Evolutionary conservation across 2,113 vertebrate genomes (phyloP).

Genomic region (Chascanopsetta lugubris): DNA sequence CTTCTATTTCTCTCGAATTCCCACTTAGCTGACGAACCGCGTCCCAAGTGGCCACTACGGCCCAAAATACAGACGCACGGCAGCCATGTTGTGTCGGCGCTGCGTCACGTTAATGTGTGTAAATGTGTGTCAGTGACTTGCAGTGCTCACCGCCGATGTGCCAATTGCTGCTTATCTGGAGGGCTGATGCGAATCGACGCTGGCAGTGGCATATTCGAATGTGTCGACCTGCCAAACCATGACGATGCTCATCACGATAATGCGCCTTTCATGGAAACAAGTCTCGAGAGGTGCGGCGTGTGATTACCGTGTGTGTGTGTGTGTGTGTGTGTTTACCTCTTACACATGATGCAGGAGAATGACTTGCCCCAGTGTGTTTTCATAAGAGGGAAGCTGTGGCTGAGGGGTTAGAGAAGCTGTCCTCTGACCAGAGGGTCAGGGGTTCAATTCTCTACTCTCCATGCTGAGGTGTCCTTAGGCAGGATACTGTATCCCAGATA

Average conservation of each 20-base stretch:
- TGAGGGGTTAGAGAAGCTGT: too few species aligned
- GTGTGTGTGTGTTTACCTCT: not conserved
- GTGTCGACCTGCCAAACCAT: not conserved
- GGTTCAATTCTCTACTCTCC: too few species aligned
- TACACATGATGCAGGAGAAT: not conserved
- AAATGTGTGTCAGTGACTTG: constrained; percentile 1
- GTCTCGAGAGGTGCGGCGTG: not conserved
- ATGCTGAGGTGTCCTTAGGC: too few species aligned
- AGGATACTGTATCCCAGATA: too few species aligned
- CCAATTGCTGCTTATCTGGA: not conserved
- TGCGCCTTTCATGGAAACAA: not conserved
- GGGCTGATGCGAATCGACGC: not conserved
- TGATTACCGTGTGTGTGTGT: not conserved
- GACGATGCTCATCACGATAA: not conserved
- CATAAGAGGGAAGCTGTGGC: too few species aligned
- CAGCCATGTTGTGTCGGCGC: not conserved
- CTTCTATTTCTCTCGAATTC: not conserved
- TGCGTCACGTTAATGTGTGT: not conserved
- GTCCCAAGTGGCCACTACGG: too few species aligned
- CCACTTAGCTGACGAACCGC: not conserved
- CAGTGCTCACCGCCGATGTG: not conserved
- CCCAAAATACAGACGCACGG: not conserved
- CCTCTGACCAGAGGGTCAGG: too few species aligned
- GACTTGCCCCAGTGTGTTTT: too few species aligned
- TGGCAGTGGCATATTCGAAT: not conserved